phyloP scores from a whole-genome alignment of 2,888 invertebrate genomes.

The Apodemia duryi region DNA sequence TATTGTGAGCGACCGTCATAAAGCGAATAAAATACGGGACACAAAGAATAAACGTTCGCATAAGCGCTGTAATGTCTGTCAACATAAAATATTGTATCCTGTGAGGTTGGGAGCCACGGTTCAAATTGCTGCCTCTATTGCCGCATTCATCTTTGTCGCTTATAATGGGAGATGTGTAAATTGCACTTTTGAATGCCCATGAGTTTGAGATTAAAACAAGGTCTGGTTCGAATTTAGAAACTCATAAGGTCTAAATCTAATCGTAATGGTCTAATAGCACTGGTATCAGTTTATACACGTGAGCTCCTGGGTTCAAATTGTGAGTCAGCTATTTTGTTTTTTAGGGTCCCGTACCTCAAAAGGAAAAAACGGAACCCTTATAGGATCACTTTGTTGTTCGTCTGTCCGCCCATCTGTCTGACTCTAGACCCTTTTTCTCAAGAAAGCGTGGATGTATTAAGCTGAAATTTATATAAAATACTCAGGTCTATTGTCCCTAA shows the following conservation, averaged over 20 bases:
- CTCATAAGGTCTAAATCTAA: too few relatives aligned
- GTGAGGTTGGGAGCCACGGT: slow-evolving; percentile 60
- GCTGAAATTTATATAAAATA: too few relatives aligned
- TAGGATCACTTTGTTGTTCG: too few relatives aligned
- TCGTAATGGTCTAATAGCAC: neutral
- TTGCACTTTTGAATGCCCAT: slow-evolving; percentile 26
- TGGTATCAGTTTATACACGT: too few relatives aligned
- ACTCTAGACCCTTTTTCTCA: too few relatives aligned
- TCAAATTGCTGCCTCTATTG: slow-evolving; percentile 71
- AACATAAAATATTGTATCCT: slow-evolving; percentile 79
- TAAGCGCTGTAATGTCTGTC: slow-evolving; percentile 78
- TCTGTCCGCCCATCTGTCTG: too few relatives aligned
- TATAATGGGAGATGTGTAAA: slow-evolving; percentile 60
- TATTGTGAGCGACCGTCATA: slow-evolving; percentile 66
- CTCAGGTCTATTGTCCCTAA: too few relatives aligned
- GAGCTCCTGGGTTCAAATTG: neutral
- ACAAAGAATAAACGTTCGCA: slow-evolving; percentile 78
- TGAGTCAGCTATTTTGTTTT: neutral
- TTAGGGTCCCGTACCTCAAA: too few relatives aligned
- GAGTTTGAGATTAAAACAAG: neutral
- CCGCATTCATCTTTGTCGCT: slow-evolving; percentile 69
- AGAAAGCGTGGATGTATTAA: too few relatives aligned
- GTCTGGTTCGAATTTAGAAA: neutral
- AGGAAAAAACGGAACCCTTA: too few relatives aligned
- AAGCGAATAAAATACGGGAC: slow-evolving; percentile 79